phyloP scores from a whole-genome alignment of 2,797 vertebrate species.

The Clarias laeviceps region DNA sequence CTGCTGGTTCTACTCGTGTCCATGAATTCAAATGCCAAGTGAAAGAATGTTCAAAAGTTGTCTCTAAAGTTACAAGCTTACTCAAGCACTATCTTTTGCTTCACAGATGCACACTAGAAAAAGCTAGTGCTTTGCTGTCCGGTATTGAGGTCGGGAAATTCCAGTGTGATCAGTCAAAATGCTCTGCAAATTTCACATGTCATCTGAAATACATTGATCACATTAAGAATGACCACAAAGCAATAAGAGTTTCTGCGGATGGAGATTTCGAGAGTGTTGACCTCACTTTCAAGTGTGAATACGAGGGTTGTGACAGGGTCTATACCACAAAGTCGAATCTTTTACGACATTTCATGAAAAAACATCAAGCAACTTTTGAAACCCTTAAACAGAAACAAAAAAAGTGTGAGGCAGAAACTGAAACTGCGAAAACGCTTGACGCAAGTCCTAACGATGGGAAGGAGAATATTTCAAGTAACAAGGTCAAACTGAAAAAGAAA shows the following conservation, averaged over 20 bases:
- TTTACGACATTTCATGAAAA: slow-evolving; percentile 95
- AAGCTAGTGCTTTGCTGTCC: slow-evolving; percentile 88
- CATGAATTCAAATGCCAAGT: slow-evolving; percentile 95
- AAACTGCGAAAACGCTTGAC: slow-evolving; percentile 50
- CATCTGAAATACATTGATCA: slow-evolving; percentile 92
- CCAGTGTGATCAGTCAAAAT: slow-evolving; percentile 91
- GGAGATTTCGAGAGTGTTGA: slow-evolving; percentile 79
- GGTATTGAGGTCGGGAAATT: slow-evolving; percentile 85
- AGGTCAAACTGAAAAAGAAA: slow-evolving; percentile 76
- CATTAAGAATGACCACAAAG: slow-evolving; percentile 89
- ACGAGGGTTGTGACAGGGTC: slow-evolving; percentile 89
- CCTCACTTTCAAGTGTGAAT: slow-evolving; percentile 88
- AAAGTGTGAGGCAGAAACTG: slow-evolving; percentile 62
- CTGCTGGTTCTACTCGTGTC: slow-evolving; percentile 69
- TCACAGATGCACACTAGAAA: slow-evolving; percentile 93
- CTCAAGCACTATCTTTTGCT: slow-evolving; percentile 97
- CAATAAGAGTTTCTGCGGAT: slow-evolving; percentile 80
- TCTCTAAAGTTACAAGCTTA: slow-evolving; percentile 90
- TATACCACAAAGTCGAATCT: slow-evolving; percentile 98
- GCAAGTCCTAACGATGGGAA: slow-evolving; percentile 78
- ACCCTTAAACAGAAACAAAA: slow-evolving; percentile 64
- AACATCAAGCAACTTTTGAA: slow-evolving; percentile 88
- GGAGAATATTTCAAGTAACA: slow-evolving; percentile 77
- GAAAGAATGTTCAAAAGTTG: slow-evolving; percentile 94
- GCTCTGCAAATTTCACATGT: slow-evolving; percentile 85